These are phyloP conservation scores for Plumapathes pennacea DNA, from an alignment of 92 coral and sea anemone species.

Conservation along the genomic window DNA sequence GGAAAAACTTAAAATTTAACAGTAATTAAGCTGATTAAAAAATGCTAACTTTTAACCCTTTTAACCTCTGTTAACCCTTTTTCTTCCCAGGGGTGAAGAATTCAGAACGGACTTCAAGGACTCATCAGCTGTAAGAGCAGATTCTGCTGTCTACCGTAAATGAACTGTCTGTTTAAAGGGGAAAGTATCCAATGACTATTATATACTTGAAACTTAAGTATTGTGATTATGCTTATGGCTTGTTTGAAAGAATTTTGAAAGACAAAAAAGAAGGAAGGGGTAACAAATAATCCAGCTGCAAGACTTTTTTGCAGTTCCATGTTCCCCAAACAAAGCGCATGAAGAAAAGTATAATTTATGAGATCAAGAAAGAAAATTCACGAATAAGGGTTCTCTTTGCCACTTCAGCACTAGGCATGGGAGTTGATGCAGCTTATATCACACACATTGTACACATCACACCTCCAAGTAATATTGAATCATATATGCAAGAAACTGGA, in stretches of 20 bases:
- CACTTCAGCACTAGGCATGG: slow-evolving; percentile 63
- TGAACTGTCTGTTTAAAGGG: slow-evolving; percentile 38
- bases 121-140: slow-evolving; percentile 6
- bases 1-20: no score
- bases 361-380: slow-evolving; percentile 35
- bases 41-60: no score
- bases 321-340: slow-evolving; percentile 46
- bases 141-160: slow-evolving; percentile 60
- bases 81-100: no score
- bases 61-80: no score
- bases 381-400: slow-evolving; percentile 49
- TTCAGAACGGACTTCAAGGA: slow-evolving; percentile 4
- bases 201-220: slow-evolving; percentile 49
- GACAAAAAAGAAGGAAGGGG: slow-evolving; percentile 44
- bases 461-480: slow-evolving; percentile 55
- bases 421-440: slow-evolving; percentile 53
- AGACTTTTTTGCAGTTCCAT: slow-evolving; percentile 51
- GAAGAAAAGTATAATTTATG: slow-evolving; percentile 38
- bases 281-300: slow-evolving; percentile 21
- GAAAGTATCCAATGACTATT: slow-evolving; percentile 52
- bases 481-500: slow-evolving; percentile 65
- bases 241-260: slow-evolving; percentile 41
- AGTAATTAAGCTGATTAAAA: no score
- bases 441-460: slow-evolving; percentile 47
- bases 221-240: slow-evolving; percentile 51